Evolutionary conservation across 1,140 invertebrate genomes (phyloP).

Genomic region (Linepithema humile): DNA sequence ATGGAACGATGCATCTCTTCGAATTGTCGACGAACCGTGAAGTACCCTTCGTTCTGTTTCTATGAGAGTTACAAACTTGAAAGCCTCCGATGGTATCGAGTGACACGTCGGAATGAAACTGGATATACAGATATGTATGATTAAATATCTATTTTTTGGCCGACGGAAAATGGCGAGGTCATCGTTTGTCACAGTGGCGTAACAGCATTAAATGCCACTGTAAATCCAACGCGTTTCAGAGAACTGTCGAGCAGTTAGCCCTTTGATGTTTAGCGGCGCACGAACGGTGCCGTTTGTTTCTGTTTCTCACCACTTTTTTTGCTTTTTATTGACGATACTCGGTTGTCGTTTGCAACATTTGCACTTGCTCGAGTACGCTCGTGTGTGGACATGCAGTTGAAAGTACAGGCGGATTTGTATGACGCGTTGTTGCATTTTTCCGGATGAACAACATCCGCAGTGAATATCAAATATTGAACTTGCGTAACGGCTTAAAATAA

Average conservation of each 20-base stretch:
- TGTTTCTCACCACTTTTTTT: neutral
- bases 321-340: constrained; percentile 18
- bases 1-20: neutral
- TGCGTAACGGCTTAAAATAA: neutral
- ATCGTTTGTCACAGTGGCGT: neutral
- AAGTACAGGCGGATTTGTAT: neutral
- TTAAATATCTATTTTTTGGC: constrained; percentile 20
- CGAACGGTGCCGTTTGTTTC: constrained; percentile 1
- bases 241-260: neutral
- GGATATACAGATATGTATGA: neutral
- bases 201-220: constrained; percentile 1
- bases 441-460: neutral
- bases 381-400: neutral
- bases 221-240: constrained; percentile 1
- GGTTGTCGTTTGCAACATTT: neutral
- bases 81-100: neutral
- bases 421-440: neutral
- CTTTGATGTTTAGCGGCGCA: constrained; percentile 36
- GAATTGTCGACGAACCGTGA: constrained; percentile 33
- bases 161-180: neutral
- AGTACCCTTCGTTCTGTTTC: neutral
- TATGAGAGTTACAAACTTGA: neutral
- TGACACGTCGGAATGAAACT: constrained; percentile 1
- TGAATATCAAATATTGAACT: constrained; percentile 6
- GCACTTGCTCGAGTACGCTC: neutral